A percentile compares a stretch with the other conserved stretches of the same genome.
Conservation (phyloP, 1,140 invertebrate genomes). For the Drosophila sturtevanti region DNA sequence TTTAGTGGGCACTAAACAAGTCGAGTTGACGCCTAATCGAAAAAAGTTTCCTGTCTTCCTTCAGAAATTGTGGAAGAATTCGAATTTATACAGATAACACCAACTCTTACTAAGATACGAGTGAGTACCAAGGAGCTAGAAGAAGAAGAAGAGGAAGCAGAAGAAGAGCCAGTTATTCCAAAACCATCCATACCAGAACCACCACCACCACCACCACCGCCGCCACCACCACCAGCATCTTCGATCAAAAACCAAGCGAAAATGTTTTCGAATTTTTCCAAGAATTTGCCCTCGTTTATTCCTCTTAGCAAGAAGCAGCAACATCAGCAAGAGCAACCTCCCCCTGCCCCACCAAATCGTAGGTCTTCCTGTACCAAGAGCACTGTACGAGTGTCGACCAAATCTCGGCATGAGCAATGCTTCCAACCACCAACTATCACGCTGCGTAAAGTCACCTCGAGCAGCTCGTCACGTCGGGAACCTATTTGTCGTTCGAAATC, state of each 20-base stretch:
- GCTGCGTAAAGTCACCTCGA: constrained; percentile 54
- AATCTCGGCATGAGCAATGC: constrained; percentile 85
- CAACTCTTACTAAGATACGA: constrained; percentile 90
- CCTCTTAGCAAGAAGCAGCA: constrained; percentile 68
- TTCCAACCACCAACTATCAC: constrained; percentile 82
- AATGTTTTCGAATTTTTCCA: constrained; percentile 83
- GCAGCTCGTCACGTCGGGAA: constrained; percentile 37
- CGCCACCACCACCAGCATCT: constrained; percentile 16
- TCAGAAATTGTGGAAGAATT: constrained; percentile 82
- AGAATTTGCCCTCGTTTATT: constrained; percentile 84
- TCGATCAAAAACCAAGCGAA: constrained; percentile 36
- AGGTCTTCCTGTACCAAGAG: constrained; percentile 89
- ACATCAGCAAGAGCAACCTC: constrained; percentile 41
- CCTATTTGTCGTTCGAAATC: constrained; percentile 75
- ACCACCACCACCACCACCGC: not conserved
- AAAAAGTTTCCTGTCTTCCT: constrained; percentile 21
- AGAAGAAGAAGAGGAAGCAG: constrained; percentile 31
- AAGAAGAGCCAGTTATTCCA: constrained; percentile 14
- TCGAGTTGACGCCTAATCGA: constrained; percentile 37
- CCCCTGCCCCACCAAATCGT: constrained; percentile 81
- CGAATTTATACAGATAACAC: constrained; percentile 91
- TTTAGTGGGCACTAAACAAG: constrained; percentile 35
- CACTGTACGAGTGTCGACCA: constrained; percentile 52
- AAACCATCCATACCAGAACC: not conserved
- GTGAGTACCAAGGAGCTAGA: constrained; percentile 86